A percentile compares a stretch with the other conserved stretches of the same genome.
phyloP scores from a whole-genome alignment of 2,888 invertebrate species.

The Zaprionus lineosus region DNA sequence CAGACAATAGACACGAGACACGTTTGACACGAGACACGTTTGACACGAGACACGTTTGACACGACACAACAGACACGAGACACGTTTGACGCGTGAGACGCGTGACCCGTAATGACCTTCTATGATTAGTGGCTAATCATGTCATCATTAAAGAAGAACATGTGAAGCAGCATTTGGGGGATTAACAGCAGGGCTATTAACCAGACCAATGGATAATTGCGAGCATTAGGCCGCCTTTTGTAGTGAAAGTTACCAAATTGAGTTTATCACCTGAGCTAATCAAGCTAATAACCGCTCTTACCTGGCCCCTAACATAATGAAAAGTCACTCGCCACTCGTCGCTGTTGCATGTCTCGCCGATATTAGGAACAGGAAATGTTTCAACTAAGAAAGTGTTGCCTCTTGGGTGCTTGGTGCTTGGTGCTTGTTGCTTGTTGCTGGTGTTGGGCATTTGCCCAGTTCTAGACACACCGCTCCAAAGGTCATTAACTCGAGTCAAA shows the following conservation, averaged over 20 bases:
- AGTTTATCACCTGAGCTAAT: slow-evolving; percentile 57
- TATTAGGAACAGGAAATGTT: slow-evolving; percentile 65
- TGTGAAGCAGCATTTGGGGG: slow-evolving; percentile 15
- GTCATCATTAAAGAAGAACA: slow-evolving; percentile 22
- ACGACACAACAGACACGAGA: too few species aligned
- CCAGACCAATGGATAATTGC: slow-evolving; percentile 50
- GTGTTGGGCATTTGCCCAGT: slow-evolving; percentile 11
- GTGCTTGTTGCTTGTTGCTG: too few species aligned
- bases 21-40: too few species aligned
- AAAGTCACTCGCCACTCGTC: slow-evolving; percentile 36
- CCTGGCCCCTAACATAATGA: slow-evolving; percentile 26
- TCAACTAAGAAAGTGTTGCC: slow-evolving; percentile 55
- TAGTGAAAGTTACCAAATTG: slow-evolving; percentile 63
- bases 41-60: too few species aligned
- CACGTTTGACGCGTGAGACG: too few species aligned
- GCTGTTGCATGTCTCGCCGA: slow-evolving; percentile 56
- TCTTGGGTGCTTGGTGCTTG: too few species aligned
- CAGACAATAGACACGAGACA: too few species aligned
- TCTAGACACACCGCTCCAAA: slow-evolving; percentile 31
- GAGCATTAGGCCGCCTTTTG: slow-evolving; percentile 37
- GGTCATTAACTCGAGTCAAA: slow-evolving; percentile 39
- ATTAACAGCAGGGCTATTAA: slow-evolving; percentile 37
- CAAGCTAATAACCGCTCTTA: slow-evolving; percentile 44
- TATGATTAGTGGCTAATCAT: too few species aligned
- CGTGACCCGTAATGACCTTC: slow-evolving; percentile 35